Evolutionary conservation across 2,797 vertebrate species (phyloP).

Genomic region (Darevskia mixta): DNA sequence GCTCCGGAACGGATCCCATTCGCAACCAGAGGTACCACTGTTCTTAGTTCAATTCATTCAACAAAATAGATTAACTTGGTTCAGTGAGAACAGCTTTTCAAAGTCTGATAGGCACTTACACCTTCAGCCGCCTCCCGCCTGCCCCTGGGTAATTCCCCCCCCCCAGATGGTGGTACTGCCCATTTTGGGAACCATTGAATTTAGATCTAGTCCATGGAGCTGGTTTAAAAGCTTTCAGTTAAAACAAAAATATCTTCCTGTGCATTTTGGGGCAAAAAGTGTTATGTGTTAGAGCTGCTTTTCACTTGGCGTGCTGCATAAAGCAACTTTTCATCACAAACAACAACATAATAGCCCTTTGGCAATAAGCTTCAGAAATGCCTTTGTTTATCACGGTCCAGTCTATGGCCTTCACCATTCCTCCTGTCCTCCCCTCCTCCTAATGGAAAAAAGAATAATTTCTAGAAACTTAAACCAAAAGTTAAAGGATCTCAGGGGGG

Average conservation of each 20-base stretch:
- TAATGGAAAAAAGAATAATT: conserved; percentile 68
- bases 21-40: too few species aligned
- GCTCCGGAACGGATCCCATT: too few species aligned
- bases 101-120: too few species aligned
- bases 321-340: background rate
- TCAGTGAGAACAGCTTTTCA: too few species aligned
- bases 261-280: background rate
- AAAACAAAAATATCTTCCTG: background rate
- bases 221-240: background rate
- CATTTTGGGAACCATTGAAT: too few species aligned
- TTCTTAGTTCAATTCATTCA: too few species aligned
- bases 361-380: conserved; percentile 56
- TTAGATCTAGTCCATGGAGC: too few species aligned
- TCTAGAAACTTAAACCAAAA: conserved; percentile 60
- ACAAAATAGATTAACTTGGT: too few species aligned
- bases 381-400: conserved; percentile 43
- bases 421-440: background rate
- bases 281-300: background rate
- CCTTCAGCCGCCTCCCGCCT: too few species aligned
- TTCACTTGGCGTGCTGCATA: background rate
- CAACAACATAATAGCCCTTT: conserved; percentile 37
- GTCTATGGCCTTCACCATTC: background rate
- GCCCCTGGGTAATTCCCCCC: too few species aligned
- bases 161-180: too few species aligned
- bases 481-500: conserved; percentile 67